A percentile compares a stretch with the other conserved stretches of the same genome.
Evolutionary conservation across 2,797 vertebrate genomes (phyloP).

Genomic region (Florisuga fusca): DNA sequence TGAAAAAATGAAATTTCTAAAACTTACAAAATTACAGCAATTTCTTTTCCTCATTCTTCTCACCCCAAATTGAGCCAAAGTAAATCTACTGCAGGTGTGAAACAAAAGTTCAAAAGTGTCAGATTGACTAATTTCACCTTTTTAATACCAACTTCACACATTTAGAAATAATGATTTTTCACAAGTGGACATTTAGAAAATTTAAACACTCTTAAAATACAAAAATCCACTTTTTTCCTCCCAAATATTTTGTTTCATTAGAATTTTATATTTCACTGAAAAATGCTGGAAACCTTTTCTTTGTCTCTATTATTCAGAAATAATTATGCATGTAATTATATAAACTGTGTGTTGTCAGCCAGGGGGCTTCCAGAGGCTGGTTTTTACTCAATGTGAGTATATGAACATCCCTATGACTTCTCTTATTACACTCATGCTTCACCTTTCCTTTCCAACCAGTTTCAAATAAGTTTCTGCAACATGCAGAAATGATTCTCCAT

Average conservation of each 20-base stretch:
- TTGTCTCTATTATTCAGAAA: not conserved
- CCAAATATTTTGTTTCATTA: not conserved
- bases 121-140: not conserved
- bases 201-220: not conserved
- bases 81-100: not conserved
- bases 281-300: not conserved
- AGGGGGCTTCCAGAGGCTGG: not conserved
- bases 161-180: not conserved
- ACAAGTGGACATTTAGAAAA: not conserved
- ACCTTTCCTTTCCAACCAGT: not conserved
- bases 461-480: not conserved
- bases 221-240: not conserved
- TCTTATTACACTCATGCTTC: not conserved
- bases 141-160: not conserved
- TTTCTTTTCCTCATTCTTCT: not conserved
- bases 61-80: not conserved
- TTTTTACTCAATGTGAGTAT: not conserved
- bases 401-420: not conserved
- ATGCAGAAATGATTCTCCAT: fast-evolving
- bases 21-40: not conserved
- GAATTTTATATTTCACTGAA: not conserved
- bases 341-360: not conserved
- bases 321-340: not conserved
- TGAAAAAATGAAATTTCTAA: not conserved
- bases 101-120: not conserved